phyloP scores from a whole-genome alignment of 2,888 invertebrate species.

The Drosophila pseudotalamancana region DNA sequence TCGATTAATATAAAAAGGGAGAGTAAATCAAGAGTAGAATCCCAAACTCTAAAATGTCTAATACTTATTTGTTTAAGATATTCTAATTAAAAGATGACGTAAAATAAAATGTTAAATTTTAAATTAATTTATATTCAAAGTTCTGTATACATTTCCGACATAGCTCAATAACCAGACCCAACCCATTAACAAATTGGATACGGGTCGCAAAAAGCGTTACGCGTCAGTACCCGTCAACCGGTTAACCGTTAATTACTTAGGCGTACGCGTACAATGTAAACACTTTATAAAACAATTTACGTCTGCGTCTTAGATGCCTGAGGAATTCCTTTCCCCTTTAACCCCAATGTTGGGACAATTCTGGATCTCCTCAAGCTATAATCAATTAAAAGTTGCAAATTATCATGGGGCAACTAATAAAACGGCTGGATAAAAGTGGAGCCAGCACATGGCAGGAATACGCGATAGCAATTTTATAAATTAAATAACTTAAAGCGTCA shows the following conservation, averaged over 20 bases:
- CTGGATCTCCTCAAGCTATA: constrained; percentile 42
- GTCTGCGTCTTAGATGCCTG: constrained; percentile 16
- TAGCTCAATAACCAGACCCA: constrained; percentile 13
- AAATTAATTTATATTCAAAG: constrained; percentile 12
- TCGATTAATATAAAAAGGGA: no score
- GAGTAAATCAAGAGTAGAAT: neutral
- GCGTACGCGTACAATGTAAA: constrained; percentile 64
- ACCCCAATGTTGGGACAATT: neutral
- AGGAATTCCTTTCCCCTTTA: neutral
- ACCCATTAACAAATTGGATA: constrained; percentile 25
- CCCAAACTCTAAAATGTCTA: no score
- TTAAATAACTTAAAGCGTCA: constrained; percentile 78
- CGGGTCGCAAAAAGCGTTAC: constrained; percentile 40
- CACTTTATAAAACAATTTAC: constrained; percentile 75
- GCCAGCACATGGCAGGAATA: constrained; percentile 31
- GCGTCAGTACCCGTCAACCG: constrained; percentile 66
- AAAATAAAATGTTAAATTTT: no score
- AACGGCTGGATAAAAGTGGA: constrained; percentile 36
- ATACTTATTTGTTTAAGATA: no score
- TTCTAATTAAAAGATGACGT: no score
- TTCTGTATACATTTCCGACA: neutral
- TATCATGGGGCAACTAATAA: constrained; percentile 65
- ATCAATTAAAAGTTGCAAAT: constrained; percentile 79
- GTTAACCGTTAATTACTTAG: constrained; percentile 71
- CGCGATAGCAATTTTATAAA: constrained; percentile 75